Conservation (phyloP, 2,888 invertebrate genomes). For the Zhuqinia jingwanae region DNA sequence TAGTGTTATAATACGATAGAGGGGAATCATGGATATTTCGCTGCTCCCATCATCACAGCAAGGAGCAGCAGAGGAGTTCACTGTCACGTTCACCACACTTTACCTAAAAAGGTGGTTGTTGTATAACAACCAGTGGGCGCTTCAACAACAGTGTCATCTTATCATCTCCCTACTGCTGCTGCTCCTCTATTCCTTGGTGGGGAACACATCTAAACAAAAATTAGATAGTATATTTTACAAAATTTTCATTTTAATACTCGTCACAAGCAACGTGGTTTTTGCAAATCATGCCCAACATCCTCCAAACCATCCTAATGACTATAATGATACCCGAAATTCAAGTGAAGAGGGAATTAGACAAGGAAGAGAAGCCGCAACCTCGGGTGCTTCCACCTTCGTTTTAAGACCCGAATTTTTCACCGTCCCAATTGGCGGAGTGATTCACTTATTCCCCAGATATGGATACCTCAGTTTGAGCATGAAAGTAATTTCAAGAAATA, state of each 20-base stretch:
- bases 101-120: not conserved
- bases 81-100: not conserved
- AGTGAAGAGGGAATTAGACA: not conserved
- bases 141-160: not conserved
- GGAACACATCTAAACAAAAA: not conserved
- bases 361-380: not conserved
- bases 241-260: slow-evolving; percentile 12
- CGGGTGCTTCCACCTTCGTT: not conserved
- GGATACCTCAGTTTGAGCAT: slow-evolving; percentile 91
- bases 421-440: slow-evolving; percentile 86
- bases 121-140: not conserved
- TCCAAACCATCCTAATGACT: not conserved
- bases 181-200: not conserved
- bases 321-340: not conserved
- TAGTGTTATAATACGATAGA: slow-evolving; percentile 27
- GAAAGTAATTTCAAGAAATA: slow-evolving; percentile 82
- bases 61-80: not conserved
- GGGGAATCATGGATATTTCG: slow-evolving; percentile 38
- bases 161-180: not conserved
- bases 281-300: not conserved
- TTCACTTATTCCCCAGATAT: slow-evolving; percentile 87
- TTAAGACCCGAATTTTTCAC: slow-evolving; percentile 46
- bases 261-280: slow-evolving; percentile 7
- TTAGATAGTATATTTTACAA: not conserved
- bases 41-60: slow-evolving; percentile 5